Evolutionary conservation across 2,113 vertebrate genomes (phyloP), one percentile per base, ranked within the genome.

Genomic region (Bombycilla garrulus): DNA sequence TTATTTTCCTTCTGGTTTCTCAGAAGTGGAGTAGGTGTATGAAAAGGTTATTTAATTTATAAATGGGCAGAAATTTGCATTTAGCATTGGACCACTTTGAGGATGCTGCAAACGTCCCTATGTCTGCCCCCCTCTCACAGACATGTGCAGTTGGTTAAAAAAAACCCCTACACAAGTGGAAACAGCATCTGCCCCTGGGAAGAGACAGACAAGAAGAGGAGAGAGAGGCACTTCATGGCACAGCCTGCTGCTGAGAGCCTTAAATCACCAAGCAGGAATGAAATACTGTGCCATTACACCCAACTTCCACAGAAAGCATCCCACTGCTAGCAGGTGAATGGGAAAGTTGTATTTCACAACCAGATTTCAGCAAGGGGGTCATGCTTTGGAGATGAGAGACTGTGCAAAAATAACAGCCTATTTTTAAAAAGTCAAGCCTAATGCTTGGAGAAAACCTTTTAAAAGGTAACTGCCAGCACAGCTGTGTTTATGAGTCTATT

Each of bases 401-500:
- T 51, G 15, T 48, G 56, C 29, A 51, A 51, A 92, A 94, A 67
- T 76, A 86, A 56, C 4, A n/a, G 51, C 35, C 29, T 81, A 42
- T 69, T 89, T 95, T 72, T 66, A 79, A 74, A 74, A 90, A 77
- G 69, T 56, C 53, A 84, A 79, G 45, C 21, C 70, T 42, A 71
- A 80, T 19, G 50, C 76, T 77, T 54, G 64, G 60, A 81, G 81
- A 84, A 77, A 85, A n/a, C 35, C 35, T 65, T 69, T 51, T 48
- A 22, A 73, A 85, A 93, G 50, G 64, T 21, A 53, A 31, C 70
- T 0, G 1, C 58, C 67, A 58, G 65, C 57, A 35, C 86, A 93
- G 86, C 77, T 95, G 76, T 87, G 45, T 90, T 95, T 88, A 64
- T 81, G 73, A 26, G 29, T 72, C 88, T 42, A 6, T 67, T 89